phyloP scores from a whole-genome alignment of 2,797 vertebrate genomes.

The Rhinophrynus dorsalis region DNA sequence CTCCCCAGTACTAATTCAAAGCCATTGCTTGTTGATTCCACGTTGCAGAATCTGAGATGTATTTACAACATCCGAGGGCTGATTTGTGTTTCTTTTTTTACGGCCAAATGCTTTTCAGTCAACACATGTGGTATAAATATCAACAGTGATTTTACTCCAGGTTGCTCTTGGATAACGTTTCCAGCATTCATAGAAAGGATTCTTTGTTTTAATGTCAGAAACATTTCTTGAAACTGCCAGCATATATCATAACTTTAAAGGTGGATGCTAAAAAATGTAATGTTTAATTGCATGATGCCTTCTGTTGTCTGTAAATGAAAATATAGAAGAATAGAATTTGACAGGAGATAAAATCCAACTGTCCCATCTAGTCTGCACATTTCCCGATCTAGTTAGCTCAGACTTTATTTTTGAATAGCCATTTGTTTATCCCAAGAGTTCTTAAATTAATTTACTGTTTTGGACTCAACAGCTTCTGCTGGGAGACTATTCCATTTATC shows the following conservation, averaged over 20 bases:
- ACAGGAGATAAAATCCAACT: too few relatives aligned
- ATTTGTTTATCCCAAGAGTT: too few relatives aligned
- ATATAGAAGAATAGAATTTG: too few relatives aligned
- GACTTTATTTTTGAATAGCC: too few relatives aligned
- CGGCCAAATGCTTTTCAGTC: constrained; percentile 57
- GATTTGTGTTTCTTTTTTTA: constrained; percentile 55
- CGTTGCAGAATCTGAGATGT: constrained; percentile 44
- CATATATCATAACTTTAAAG: constrained; percentile 50
- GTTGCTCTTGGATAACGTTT: constrained; percentile 56
- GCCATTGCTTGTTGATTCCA: constrained; percentile 43
- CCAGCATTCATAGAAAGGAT: constrained; percentile 58
- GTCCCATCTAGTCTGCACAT: too few relatives aligned
- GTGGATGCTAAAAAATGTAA: constrained; percentile 10
- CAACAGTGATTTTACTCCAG: constrained; percentile 51
- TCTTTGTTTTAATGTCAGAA: constrained; percentile 52
- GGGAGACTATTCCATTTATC: too few relatives aligned
- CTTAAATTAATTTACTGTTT: too few relatives aligned
- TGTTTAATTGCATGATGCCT: neutral
- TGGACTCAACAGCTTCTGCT: too few relatives aligned
- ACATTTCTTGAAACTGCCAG: constrained; percentile 55
- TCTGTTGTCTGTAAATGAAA: neutral
- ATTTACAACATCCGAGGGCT: constrained; percentile 50
- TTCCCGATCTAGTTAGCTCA: too few relatives aligned
- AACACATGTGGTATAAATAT: constrained; percentile 56
- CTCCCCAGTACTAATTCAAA: constrained; percentile 52